Base-by-base conservation (phyloP, 2,797 vertebrate species). In the Chromis chromis region DNA sequence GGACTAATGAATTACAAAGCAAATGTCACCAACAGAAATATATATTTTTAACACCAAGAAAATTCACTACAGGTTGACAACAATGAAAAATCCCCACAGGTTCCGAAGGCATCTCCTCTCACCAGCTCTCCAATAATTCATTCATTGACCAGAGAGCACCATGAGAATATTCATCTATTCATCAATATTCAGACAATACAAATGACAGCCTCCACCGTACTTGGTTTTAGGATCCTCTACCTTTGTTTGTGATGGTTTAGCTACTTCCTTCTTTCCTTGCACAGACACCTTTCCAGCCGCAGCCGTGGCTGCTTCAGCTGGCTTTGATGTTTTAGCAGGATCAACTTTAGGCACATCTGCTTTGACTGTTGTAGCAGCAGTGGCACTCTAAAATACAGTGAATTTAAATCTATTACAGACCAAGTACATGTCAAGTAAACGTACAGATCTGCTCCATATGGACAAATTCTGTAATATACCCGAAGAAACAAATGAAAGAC, bases 321-420 rank as follows among this genome's bases (percentile, higher is more conserved):
- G 56, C 48, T 79, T 67, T 24, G 70, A 49, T 27, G 53, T 46
- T 83, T 86, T 82, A 75, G 60, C 71, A 6, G 86, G 78, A 77
- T 87, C 90, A 50, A 55, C 76, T 70, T 93, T 91, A 68, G 75
- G 61, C 53, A 61, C 69, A 31, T 88, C 88, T n/a, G 69, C 76
- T 88, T 86, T 91, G 77, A 85, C 50, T 49, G 88, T 79, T 17
- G 82, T 39, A 42, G 64, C 48, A 55, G 73, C 13, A 17, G 81
- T 10, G 10, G 79, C 13, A 42, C 78, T 90, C 91, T 91, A 90
- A 70, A 89, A 93, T 73, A 40, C 78, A 91, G 76, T 36, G 1
- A 16, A 61, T 70, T 71, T 27, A 1, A 55, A 62, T 27, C 48
- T 33, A 63, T 89, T 84, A 82, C 39, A 76, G 42, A 21, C 36